Evolutionary conservation across 2,113 vertebrate species (phyloP).

Genomic region (Anas platyrhynchos): DNA sequence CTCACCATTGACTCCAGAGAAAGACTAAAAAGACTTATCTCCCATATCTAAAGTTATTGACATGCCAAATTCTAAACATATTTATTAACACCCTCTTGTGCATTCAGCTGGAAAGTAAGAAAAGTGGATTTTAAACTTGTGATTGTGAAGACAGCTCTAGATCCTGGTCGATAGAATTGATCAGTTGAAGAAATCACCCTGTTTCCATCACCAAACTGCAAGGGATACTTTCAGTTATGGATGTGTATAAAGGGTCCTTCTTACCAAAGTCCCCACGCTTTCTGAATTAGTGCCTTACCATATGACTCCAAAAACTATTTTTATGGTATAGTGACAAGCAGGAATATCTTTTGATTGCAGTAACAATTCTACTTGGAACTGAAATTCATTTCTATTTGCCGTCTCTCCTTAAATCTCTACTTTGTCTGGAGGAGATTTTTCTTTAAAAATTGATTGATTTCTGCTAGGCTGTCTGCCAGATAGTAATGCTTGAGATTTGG

Average conservation of each 20-base stretch:
- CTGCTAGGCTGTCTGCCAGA: not conserved
- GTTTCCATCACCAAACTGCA: not conserved
- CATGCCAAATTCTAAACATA: not conserved
- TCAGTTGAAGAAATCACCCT: not conserved
- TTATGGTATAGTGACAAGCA: not conserved
- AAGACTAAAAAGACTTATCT: not conserved
- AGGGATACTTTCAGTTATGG: not conserved
- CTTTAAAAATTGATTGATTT: not conserved
- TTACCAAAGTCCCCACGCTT: not conserved
- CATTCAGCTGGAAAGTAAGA: not conserved
- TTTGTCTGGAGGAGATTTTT: not conserved
- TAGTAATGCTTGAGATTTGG: not conserved
- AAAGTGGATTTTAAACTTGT: not conserved
- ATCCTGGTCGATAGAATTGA: not conserved
- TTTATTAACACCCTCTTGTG: not conserved
- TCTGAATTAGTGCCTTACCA: not conserved
- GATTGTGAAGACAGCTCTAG: not conserved
- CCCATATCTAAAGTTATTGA: not conserved
- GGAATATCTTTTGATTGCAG: not conserved
- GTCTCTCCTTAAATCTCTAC: not conserved
- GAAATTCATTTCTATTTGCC: not conserved
- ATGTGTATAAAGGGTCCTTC: not conserved
- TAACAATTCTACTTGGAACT: not conserved
- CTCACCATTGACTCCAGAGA: not conserved
- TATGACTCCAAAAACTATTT: not conserved